Base-by-base conservation (phyloP, 2,113 vertebrate species). In the Otocyon megalotis region DNA sequence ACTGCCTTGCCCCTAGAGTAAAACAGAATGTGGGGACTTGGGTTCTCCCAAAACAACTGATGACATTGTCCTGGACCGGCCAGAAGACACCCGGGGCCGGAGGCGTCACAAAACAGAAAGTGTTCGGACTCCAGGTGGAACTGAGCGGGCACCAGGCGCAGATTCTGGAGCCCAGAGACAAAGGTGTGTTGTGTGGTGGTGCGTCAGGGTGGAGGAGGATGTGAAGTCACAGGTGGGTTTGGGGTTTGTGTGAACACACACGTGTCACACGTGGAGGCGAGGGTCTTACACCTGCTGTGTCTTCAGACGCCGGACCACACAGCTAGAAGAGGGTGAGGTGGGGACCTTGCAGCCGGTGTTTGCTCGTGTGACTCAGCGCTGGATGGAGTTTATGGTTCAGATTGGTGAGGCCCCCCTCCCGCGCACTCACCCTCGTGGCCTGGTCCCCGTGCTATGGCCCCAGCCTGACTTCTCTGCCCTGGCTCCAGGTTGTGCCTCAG, bases 1-100 rank as follows among this genome's bases (percentile, higher is more conserved):
- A 10, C 3, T 87, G 16, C 65, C 32, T 96, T 98, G 69, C 62
- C 71, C 30, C 32, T 81, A 99, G 99, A 99, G 99, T 98, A 99
- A 99, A 91, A 98, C 99, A 37, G 99, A 99, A 93, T 99, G 98
- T 19, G 99, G 99, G 0, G 99, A 99, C 96, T 98, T 99, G 67
- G 99, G 99, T 35, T 99, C 99, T 95, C 99, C 99, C 12, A 99
- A 99, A 98, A 99, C 99, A 24, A 99, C 99, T 0, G 99, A 99
- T 4, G 99, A 99, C 97, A 99, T 99, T 19, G 99, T 99, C 63
- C 98, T 99, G 90, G 99, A 99, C 96, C 99, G 98, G 69, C 99
- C 99, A 4, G 99, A 99, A 94, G 99, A 99, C 94, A 99, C 98
- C 50, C 98, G 99, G 19, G 98, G 98, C 0, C 98, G 98, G 2